Evolutionary conservation across 2,888 invertebrate genomes (phyloP), one percentile per base, ranked within the genome.

Genomic region (Polyommatus icarus): DNA sequence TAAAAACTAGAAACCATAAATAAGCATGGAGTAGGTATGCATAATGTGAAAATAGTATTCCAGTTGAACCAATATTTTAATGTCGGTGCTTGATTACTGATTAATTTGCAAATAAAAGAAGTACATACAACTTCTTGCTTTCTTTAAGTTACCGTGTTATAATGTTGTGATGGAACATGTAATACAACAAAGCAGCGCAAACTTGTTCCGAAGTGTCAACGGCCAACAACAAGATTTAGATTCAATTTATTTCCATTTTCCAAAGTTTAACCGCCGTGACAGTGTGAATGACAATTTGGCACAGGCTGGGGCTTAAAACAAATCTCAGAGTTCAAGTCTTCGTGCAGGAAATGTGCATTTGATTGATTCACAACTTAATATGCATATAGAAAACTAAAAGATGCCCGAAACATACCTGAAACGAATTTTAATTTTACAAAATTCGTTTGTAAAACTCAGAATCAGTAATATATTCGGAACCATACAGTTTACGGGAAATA

Each of bases 271-370:
- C 75, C 54, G 50, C 75, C 50, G 54, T 8, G 75, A 50, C 54
- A 50, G 50, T 24, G 24, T 54, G 54, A 75, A 75, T 50, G 75
- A 75, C 54, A 75, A 75, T 50, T 75, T 75, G 75, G 75, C 75
- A 75, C 29, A 24, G 54, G 54, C 29, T 12, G 50, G 50, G 29
- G n/a, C 54, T 75, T 24, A 29, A 24, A 54, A 54, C 75, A 29
- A 67, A 15, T 67, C 29, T 67, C 67, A 15, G 67, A 32, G 46
- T 40, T 73, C 36, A 73, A 46, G 73, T 46, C 24, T 40, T 24
- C 10, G 3, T 20, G 20, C 40, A 73, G 46, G 46, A 73, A 46
- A 24, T 20, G 24, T 12, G 24, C 46, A 24, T 46, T 20, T 72
- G n/a, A 72, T 40, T 40, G 20, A n/a, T 72, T 6, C 40, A 72